These are phyloP conservation scores for Piscicola geometra DNA, from an alignment of 2,888 invertebrate species.

Conservation along the genomic window DNA sequence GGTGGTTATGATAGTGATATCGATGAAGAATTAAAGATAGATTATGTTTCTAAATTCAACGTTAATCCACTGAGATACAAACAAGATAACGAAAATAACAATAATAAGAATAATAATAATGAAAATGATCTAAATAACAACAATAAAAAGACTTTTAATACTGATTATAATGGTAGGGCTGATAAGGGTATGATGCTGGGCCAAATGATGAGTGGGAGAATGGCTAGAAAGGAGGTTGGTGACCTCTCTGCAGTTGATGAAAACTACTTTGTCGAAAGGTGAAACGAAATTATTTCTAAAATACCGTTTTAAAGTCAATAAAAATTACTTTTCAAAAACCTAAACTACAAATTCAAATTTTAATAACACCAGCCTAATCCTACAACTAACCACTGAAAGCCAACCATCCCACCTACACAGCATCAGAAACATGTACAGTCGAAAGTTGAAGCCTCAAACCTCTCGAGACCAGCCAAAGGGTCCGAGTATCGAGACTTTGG, in stretches of 20 bases:
- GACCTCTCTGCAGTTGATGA: too few relatives aligned
- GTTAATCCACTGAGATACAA: conserved; percentile 47
- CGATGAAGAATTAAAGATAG: conserved; percentile 54
- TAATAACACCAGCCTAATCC: too few relatives aligned
- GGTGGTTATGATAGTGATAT: conserved; percentile 56
- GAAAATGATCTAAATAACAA: background rate
- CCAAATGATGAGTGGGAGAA: too few relatives aligned
- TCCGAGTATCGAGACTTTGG: too few relatives aligned
- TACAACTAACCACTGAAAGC: too few relatives aligned
- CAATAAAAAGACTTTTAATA: background rate
- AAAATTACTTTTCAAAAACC: too few relatives aligned
- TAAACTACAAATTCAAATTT: too few relatives aligned
- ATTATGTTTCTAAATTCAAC: conserved; percentile 54
- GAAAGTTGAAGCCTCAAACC: background rate
- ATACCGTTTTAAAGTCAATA: too few relatives aligned
- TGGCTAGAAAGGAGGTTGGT: too few relatives aligned
- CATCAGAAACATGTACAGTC: conserved; percentile 20
- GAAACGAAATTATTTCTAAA: too few relatives aligned
- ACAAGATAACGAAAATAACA: conserved; percentile 48
- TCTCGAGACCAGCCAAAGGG: background rate
- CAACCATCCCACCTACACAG: background rate
- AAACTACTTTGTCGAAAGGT: too few relatives aligned
- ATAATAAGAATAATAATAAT: background rate
- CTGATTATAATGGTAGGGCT: background rate
- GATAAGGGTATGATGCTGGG: background rate